Evolutionary conservation across 2,113 vertebrate genomes (phyloP).

Genomic region (Falco punctatus): DNA sequence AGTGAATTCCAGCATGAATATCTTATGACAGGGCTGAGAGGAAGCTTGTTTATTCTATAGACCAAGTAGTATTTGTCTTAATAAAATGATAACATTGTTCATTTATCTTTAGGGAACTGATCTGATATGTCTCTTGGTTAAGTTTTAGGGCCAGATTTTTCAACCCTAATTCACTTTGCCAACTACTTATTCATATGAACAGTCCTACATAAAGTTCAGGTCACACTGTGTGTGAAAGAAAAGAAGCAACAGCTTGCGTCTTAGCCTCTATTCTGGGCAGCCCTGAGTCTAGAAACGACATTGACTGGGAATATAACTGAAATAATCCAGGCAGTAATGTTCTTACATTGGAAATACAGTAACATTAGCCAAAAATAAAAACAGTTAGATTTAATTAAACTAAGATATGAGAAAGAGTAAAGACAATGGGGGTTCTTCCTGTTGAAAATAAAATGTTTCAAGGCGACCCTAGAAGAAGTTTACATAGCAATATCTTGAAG

Average conservation of each 20-base stretch:
- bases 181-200: neutral
- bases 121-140: neutral
- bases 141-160: constrained; percentile 16
- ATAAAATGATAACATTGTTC: constrained; percentile 52
- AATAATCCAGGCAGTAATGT: neutral
- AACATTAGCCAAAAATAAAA: neutral
- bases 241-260: neutral
- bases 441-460: neutral
- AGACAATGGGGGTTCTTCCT: neutral
- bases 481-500: neutral
- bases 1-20: constrained; percentile 43
- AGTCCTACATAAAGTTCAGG: neutral
- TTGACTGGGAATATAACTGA: neutral
- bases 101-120: constrained; percentile 16
- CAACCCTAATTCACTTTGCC: neutral
- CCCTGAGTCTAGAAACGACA: neutral
- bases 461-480: neutral
- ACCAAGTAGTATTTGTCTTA: constrained; percentile 41
- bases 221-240: neutral
- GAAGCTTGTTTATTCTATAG: constrained; percentile 49
- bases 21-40: constrained; percentile 32
- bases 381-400: neutral
- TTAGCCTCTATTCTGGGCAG: neutral
- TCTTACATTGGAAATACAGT: neutral
- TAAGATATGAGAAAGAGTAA: neutral